Evolutionary conservation across 2,888 invertebrate genomes (phyloP).

Genomic region (Argyra leucocephala): DNA sequence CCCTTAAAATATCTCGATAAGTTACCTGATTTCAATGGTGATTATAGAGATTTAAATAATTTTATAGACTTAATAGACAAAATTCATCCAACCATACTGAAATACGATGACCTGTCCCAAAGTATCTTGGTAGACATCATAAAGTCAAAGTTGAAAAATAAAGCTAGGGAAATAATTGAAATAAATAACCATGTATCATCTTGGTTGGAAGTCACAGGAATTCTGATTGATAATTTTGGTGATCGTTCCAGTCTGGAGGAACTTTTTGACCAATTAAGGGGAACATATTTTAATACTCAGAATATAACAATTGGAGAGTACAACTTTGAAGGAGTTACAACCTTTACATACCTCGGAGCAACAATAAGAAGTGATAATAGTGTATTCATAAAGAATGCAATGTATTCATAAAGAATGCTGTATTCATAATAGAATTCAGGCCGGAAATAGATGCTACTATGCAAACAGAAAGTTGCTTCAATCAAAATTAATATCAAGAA

Average conservation of each 20-base stretch:
- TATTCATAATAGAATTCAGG: too few species aligned
- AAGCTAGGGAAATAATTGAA: neutral
- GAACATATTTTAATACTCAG: neutral
- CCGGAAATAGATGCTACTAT: too few species aligned
- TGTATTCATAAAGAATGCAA: too few species aligned
- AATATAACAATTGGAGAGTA: too few species aligned
- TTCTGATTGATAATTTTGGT: neutral
- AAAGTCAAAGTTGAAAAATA: neutral
- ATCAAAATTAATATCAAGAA: too few species aligned
- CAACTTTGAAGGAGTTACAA: too few species aligned
- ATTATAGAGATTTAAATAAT: neutral
- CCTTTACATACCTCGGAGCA: too few species aligned
- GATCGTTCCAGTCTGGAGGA: neutral
- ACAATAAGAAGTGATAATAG: too few species aligned
- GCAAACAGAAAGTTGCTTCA: too few species aligned
- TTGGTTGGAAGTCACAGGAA: neutral
- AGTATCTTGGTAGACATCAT: neutral
- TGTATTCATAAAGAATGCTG: too few species aligned
- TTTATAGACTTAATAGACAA: slow-evolving; percentile 1
- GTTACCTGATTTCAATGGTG: neutral
- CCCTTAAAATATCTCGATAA: neutral
- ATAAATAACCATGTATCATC: neutral
- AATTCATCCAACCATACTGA: neutral
- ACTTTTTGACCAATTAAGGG: neutral
- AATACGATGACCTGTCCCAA: neutral